Base-by-base conservation (phyloP, 1,140 invertebrate genomes). In the Geopemphigus sp. region DNA sequence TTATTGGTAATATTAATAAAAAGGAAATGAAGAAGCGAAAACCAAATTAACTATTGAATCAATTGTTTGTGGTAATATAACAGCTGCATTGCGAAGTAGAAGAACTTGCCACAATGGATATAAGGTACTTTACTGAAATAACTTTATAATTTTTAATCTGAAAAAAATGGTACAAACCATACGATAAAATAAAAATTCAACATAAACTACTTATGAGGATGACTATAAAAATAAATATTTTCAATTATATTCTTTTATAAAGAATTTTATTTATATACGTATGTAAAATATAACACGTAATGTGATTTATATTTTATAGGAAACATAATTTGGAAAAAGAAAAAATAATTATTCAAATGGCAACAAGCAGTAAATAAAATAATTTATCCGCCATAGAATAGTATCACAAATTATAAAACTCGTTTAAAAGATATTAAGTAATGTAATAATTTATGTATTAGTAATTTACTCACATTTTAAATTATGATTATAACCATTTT, bases 51-150 rank as follows among this genome's bases (percentile, higher is more conserved):
- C n/a, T 4, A 78, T 78, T 29, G 22, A 78, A 26, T 61, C 56
- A 26, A 47, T 78, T 50, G 57, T 78, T n/a, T 78, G 57, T 78
- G 74, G 74, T 0, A 78, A 78, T 29, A 78, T 78, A 47, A 78
- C 74, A 47, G 39, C 74, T 63, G 74, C 74, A 19, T 78, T 78
- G 24, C 53, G 74, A 50, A 78, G 74, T 63, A 78, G 17, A 78
- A 78, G 61, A 78, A 63, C 68, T 4, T 8, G 29, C 10, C 10
- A 54, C 10, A 72, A 53, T 45, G 26, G 17, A 72, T 54, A 72
- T 29, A 70, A 53, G 68, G 68, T 72, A 72, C 1, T n/a, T 47
- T 47, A 1, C 32, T 39, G 19, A 26, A 24, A n/a, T n/a, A n/a
- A n/a, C n/a, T n/a, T n/a, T n/a, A n/a, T n/a, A n/a, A n/a, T n/a